Evolutionary conservation across 1,140 invertebrate species (phyloP), one percentile per base, ranked within the genome.

Genomic region (Euura lappo): DNA sequence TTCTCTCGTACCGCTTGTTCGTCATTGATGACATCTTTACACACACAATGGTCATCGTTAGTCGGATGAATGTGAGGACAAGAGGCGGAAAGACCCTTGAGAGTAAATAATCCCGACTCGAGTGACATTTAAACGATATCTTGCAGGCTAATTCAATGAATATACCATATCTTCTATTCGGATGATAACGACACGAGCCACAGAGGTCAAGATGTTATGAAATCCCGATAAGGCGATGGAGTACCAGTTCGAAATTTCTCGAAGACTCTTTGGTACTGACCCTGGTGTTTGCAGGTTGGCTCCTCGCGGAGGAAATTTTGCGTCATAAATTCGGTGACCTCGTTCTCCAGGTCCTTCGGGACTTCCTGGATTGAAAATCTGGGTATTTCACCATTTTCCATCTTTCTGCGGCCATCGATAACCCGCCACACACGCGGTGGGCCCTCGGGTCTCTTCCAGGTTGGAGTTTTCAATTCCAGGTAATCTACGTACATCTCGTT

Each of bases 281-380:
- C 78, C 0, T 66, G 8, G 46, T 75, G 74, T 2, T 44, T 68
- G 64, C 81, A 85, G 0, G 76, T 78, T 2, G 81, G 79, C 71
- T 87, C 86, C 8, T 85, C 84, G 3, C 45, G 69, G 2, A 83
- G 13, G 46, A 87, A 86, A 45, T 81, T 77, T 0, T 60, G 76
- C 45, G 77, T 79, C 82, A 87, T 86, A 4, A 79, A 77, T 45
- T 86, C 78, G 6, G 81, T 4, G 2, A 77, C 80, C n/a, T 87
- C 85, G 2, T 82, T 75, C 11, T 80, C 79, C 45, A 84, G 80
- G 45, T 85, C 83, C 68, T 81, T 78, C 0, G 86, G 84, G 70
- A 86, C 79, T 44, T 88, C 84, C 70, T 86, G 82, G 69, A 87
- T 82, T 1, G 73, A 72, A 67, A 83, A 82, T 71, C 79, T 81